Evolutionary conservation across 2,113 vertebrate species (phyloP), one percentile per base, ranked within the genome.

Genomic region (Pachycephala philippinensis): DNA sequence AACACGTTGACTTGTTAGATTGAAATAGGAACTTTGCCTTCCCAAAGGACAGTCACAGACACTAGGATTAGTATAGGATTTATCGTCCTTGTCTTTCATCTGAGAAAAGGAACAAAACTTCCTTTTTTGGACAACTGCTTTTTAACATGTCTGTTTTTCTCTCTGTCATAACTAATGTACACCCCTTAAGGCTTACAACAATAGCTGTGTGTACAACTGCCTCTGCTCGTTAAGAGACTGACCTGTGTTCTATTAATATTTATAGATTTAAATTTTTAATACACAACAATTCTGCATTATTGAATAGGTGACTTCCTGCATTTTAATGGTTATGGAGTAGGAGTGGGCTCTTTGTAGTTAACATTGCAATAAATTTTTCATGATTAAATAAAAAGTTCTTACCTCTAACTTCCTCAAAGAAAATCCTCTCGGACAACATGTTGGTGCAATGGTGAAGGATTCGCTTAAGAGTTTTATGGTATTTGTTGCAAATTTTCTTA

Each of bases 261-360:
- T 96, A 94, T 92, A 95, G 93, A 96, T 92, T 77, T 95, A 93
- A 96, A 97, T 92, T 91, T 97, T 97, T 96, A 96, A 97, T 92
- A 92, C 47, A 65, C 37, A 95, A 94, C 74, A 78, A 82, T 96
- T 96, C 85, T 97, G 91, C 95, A 97, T 96, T 96, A 95, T 95
- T 97, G 93, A 97, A 84, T 35, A 96, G 89, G 72, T 89, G 82
- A 91, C 89, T 93, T 95, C 79, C 91, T 96, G 95, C 91, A 91
- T 95, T 91, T 88, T 94, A 94, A 95, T 81, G 61, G 87, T 84
- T 96, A 91, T 78, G 85, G 78, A 93, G 56, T 42, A 89, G 71
- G 68, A 91, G 39, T n/a, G 74, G 84, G 75, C 66, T 93, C 49
- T 94, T 76, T 85, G 80, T 89, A 95, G 85, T 94, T 95, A 91